phyloP scores from a whole-genome alignment of 2,888 invertebrate species.

The Rugalucina vietnamica region DNA sequence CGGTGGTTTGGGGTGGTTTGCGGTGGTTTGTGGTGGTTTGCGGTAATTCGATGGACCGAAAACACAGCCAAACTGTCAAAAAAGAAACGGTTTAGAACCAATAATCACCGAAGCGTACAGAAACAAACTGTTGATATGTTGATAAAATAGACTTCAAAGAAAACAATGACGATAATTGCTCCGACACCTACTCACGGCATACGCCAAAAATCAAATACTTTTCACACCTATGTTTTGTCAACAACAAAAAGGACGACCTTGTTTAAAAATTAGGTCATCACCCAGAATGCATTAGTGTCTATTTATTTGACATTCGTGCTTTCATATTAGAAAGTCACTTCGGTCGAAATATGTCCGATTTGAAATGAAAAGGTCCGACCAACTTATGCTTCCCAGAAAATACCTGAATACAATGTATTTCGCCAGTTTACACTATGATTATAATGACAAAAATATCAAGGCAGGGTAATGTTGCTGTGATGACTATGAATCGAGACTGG shows the following conservation, averaged over 20 bases:
- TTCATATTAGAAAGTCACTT: too few relatives aligned
- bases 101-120: neutral
- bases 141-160: neutral
- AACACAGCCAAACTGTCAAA: neutral
- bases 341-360: too few relatives aligned
- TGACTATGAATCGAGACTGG: too few relatives aligned
- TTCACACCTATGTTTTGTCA: neutral
- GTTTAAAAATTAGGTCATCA: neutral
- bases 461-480: too few relatives aligned
- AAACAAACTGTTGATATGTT: neutral
- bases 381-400: too few relatives aligned
- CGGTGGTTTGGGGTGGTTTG: too few relatives aligned
- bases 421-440: too few relatives aligned
- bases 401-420: too few relatives aligned
- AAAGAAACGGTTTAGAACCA: neutral
- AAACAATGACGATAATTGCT: neutral
- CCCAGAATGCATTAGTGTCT: neutral
- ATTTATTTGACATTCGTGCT: neutral
- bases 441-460: too few relatives aligned
- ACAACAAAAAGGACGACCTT: constrained; percentile 18
- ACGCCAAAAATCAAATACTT: neutral
- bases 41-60: too few relatives aligned
- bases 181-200: neutral
- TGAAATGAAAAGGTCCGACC: too few relatives aligned
- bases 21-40: too few relatives aligned